Percentiles rank a stretch among this genome's conserved stretches.
Conservation (phyloP, 2,888 invertebrate species). For the Eumacrocentrus americanus region DNA sequence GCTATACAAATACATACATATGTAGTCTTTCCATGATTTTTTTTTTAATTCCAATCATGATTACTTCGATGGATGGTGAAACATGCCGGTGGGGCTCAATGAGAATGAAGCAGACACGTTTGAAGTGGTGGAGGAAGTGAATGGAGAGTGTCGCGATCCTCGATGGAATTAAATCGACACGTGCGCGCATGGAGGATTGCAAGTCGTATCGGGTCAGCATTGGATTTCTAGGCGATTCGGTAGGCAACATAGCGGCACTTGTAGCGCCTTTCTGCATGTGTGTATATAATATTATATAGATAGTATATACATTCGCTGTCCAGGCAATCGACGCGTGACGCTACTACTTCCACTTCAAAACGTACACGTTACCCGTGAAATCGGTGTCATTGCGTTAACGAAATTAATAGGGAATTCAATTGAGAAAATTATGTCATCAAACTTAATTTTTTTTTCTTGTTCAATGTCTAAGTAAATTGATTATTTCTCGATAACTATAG, state of each 20-base stretch:
- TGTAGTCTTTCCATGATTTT: too few species aligned
- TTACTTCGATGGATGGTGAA: background rate
- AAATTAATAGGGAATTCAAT: background rate
- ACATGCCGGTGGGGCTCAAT: background rate
- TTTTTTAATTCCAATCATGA: too few species aligned
- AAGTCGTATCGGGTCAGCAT: conserved; percentile 31
- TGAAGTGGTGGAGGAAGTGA: conserved; percentile 11
- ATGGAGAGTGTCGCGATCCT: background rate
- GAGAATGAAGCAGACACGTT: conserved; percentile 8
- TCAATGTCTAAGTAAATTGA: background rate
- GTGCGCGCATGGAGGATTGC: conserved; percentile 25
- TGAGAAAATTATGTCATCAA: too few species aligned
- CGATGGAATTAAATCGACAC: conserved; percentile 19
- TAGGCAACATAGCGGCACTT: conserved; percentile 34
- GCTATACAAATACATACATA: too few species aligned
- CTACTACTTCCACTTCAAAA: background rate
- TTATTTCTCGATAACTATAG: too few species aligned
- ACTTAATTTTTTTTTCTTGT: background rate
- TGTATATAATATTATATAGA: conserved; percentile 11
- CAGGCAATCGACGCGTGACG: conserved; percentile 8
- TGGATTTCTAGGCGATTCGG: conserved; percentile 45
- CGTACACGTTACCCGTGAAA: background rate
- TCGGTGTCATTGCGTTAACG: background rate
- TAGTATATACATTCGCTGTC: conserved; percentile 9
- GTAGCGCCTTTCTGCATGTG: conserved; percentile 9